Evolutionary conservation across 1,140 invertebrate genomes (phyloP), one percentile per base, ranked within the genome.

Genomic region (Coboldia fuscipes): DNA sequence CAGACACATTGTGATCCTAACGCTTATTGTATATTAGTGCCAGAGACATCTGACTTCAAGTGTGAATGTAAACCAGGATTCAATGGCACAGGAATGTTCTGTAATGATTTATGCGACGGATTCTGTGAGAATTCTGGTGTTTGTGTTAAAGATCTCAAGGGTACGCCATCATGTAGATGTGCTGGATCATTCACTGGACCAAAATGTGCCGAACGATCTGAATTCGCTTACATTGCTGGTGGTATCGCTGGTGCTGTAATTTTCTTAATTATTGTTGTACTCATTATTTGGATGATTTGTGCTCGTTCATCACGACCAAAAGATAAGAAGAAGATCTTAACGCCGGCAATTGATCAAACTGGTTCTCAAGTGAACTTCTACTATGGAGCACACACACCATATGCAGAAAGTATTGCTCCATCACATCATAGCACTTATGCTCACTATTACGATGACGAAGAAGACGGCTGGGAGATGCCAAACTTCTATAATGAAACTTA

Each of bases 401-500:
- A 92, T 56, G 88, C 86, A 16, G 88, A 92, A 52, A 85, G 80
- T 19, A 90, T 92, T 42, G 88, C 88, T 0, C 86, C 88, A 0
- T 90, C 85, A 2, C 85, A 92, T 56, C 86, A 93, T 47, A 89
- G 83, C 23, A 90, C 84, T 0, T 93, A 93, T 50, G 86, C 86
- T 13, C 86, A 92, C 52, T 93, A 92, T 54, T 93, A 92, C 45
- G 81, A 85, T 51, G 82, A 88, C 42, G 88, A 93, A 50, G 88
- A 92, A 50, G 85, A 90, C 42, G 86, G 85, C 10, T 92, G 86
- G 85, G 86, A 92, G 50, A 92, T 93, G 86, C 86, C 88, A 0
- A 92, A 92, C 55, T 92, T 92, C 54, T 93, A 93, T 55, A 92
- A 92, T 56, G 86, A 93, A 61, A 89, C 85, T 13, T 92, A 90